Percentiles rank a stretch among this genome's conserved stretches.
These are phyloP conservation scores for Budorcas taxicolor DNA, from an alignment of 2,113 vertebrate genomes.

Conservation along the genomic window DNA sequence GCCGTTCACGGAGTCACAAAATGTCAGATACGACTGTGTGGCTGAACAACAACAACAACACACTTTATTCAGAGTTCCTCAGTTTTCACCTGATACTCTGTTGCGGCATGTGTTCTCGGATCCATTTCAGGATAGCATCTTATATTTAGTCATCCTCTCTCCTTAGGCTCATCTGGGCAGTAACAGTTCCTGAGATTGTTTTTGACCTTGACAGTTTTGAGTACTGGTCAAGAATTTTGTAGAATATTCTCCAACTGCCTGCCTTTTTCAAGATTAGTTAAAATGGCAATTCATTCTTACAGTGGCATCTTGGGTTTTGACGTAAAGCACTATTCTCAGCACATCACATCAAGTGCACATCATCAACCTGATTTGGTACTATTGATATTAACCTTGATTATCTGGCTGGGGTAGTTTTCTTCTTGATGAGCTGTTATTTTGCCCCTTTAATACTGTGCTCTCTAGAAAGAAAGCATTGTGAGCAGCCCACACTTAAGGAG, in stretches of 20 bases:
- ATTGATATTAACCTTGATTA: neutral
- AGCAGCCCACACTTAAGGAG: neutral
- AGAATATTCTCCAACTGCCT: neutral
- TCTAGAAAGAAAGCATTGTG: neutral
- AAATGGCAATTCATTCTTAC: neutral
- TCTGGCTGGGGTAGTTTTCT: neutral
- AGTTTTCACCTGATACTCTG: neutral
- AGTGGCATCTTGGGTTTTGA: neutral
- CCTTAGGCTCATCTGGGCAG: neutral
- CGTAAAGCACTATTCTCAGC: neutral
- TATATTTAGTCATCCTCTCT: neutral
- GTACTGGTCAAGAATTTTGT: neutral
- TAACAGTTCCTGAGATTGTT: neutral
- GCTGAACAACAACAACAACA: neutral
- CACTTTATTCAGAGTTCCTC: neutral
- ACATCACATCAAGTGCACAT: neutral
- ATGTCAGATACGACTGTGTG: rapidly evolving
- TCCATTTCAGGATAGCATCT: neutral
- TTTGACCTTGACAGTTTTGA: neutral
- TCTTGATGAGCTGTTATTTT: neutral
- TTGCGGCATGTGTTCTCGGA: neutral
- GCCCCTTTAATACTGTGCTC: neutral
- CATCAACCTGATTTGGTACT: neutral
- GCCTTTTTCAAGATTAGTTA: neutral
- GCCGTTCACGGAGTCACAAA: neutral